Base-by-base conservation (phyloP, 2,888 invertebrate species). In the Drosophila imparisetae region DNA sequence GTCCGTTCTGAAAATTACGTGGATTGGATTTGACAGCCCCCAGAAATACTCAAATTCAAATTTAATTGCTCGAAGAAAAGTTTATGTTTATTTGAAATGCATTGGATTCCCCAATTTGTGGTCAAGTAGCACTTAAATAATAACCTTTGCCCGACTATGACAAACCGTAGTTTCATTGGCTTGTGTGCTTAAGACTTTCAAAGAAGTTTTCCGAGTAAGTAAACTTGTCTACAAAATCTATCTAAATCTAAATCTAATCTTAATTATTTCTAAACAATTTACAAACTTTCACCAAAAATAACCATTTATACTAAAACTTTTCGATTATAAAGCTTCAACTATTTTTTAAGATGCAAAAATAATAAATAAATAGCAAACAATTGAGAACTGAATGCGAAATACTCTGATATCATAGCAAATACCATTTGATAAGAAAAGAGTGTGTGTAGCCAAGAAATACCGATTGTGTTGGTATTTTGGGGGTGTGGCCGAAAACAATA, bases 1-100 rank as follows among this genome's bases (percentile, higher is more conserved):
- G 4, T 27, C 18, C 3, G 13, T 7, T 50, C 13, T 32, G 0
- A 70, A 55, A 69, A 49, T 55, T 49, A 13, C 27, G 34, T 65
- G 27, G 11, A 24, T 48, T 60, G n/a, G 4, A 34, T 15, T 24
- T 18, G 18, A 38, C 34, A 27, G 27, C 54, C 18, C 15, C 4
- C 34, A 29, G 29, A 29, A 7, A 29, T 29, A 29, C 7, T 29
- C 29, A 29, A 29, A 7, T 2, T 29, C 29, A 7, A 29, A 7
- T 29, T 29, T 29, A 29, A 7, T 29, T 29, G 29, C 7, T 29
- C 29, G 7, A 29, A 7, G 1, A 7, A 29, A 8, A 29, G 29
- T 7, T 29, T 7, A 29, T 7, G 29, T 7, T 7, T 29, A 29
- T 32, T 58, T 4, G 15, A 30, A 18, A 11, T 24, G 2, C 10